Conservation (phyloP, 1,140 invertebrate genomes). For the Hyles euphorbiae region DNA sequence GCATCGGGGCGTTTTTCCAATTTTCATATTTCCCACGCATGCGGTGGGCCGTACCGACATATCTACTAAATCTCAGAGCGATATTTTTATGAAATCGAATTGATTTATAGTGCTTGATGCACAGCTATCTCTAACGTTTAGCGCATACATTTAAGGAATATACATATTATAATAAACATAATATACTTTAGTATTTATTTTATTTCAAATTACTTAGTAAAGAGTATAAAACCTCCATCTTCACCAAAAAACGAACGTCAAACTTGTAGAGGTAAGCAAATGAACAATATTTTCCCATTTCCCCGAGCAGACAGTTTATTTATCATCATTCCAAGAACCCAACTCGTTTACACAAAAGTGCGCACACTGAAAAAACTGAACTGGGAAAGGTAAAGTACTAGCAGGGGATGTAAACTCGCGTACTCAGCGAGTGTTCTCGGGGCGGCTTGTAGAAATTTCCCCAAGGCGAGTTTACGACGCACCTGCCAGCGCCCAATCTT, state of each 20-base stretch:
- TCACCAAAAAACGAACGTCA: too few species aligned
- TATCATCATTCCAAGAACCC: too few species aligned
- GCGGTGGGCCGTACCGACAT: constrained; percentile 33
- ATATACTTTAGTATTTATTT: too few species aligned
- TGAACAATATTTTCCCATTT: too few species aligned
- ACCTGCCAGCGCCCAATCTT: constrained; percentile 21
- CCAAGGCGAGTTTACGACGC: constrained; percentile 39
- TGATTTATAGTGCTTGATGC: constrained; percentile 31
- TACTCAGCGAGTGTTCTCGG: constrained; percentile 22
- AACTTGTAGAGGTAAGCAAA: too few species aligned
- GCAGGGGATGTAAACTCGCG: constrained; percentile 19
- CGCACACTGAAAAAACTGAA: constrained; percentile 10
- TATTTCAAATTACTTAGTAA: too few species aligned
- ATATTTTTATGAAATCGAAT: constrained; percentile 51
- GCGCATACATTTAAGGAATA: too few species aligned
- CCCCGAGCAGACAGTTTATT: too few species aligned
- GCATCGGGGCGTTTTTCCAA: constrained; percentile 53
- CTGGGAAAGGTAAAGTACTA: constrained; percentile 4
- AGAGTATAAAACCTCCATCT: too few species aligned
- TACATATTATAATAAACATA: too few species aligned
- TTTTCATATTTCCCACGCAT: constrained; percentile 64
- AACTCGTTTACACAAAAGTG: too few species aligned
- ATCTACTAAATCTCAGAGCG: constrained; percentile 50
- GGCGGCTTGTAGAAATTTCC: constrained; percentile 1
- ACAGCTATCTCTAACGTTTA: too few species aligned